phyloP scores from a whole-genome alignment of 2,113 vertebrate species.

The Puntigrus tetrazona region DNA sequence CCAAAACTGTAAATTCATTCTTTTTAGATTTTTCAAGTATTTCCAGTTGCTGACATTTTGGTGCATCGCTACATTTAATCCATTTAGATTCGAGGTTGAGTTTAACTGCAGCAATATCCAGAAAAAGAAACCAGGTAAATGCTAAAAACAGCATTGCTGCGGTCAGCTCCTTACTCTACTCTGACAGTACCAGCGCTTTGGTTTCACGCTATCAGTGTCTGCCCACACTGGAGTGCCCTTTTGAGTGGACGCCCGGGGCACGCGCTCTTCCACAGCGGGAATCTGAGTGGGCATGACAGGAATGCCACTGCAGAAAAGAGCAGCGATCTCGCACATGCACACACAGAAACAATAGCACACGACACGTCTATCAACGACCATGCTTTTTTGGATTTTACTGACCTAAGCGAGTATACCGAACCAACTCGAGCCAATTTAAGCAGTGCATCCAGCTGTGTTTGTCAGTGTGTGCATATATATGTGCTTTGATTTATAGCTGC shows the following conservation, averaged over 20 bases:
- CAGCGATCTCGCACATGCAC: slow-evolving; percentile 26
- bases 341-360: slow-evolving; percentile 19
- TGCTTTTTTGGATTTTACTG: neutral
- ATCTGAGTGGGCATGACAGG: slow-evolving; percentile 28
- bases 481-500: neutral
- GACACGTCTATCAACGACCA: neutral
- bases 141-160: neutral
- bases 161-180: slow-evolving; percentile 40
- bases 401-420: neutral
- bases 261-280: slow-evolving; percentile 38
- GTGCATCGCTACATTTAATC: neutral
- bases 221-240: slow-evolving; percentile 43
- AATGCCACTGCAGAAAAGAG: slow-evolving; percentile 41
- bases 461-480: neutral
- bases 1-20: neutral
- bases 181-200: slow-evolving; percentile 5
- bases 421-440: neutral
- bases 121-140: neutral
- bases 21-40: neutral
- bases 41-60: neutral
- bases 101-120: neutral
- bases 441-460: neutral
- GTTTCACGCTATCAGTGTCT: slow-evolving; percentile 47
- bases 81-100: neutral
- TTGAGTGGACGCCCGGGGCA: slow-evolving; percentile 33